Conservation (phyloP, 2,113 vertebrate species). For the Castor canadensis region DNA sequence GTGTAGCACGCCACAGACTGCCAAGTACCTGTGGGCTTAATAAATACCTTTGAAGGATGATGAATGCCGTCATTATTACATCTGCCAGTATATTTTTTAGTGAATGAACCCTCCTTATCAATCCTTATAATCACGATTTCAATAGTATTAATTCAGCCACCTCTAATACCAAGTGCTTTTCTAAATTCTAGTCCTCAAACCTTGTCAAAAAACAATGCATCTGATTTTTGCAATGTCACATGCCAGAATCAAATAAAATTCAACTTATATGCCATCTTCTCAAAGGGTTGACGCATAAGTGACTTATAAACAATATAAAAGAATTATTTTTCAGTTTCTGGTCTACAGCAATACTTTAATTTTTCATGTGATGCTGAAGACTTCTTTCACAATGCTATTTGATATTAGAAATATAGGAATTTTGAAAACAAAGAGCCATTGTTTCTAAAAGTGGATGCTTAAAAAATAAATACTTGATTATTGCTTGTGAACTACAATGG, state of each 20-base stretch:
- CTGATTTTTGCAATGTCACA: constrained; percentile 58
- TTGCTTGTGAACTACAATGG: neutral
- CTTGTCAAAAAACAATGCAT: constrained; percentile 76
- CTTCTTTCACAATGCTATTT: constrained; percentile 55
- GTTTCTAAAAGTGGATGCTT: constrained; percentile 54
- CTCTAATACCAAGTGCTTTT: constrained; percentile 37
- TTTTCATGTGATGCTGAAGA: neutral
- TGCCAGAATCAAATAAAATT: constrained; percentile 55
- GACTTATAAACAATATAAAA: neutral
- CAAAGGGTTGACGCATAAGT: neutral
- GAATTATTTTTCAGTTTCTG: constrained; percentile 4
- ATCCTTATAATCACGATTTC: constrained; percentile 64
- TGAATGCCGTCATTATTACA: constrained; percentile 73
- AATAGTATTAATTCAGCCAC: constrained; percentile 63
- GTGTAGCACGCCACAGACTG: neutral
- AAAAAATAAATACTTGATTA: constrained; percentile 36
- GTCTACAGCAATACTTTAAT: neutral
- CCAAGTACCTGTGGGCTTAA: constrained; percentile 75
- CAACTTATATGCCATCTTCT: constrained; percentile 22
- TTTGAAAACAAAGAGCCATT: constrained; percentile 62
- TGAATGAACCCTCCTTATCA: constrained; percentile 77
- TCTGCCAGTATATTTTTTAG: constrained; percentile 67
- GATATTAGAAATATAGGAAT: constrained; percentile 55
- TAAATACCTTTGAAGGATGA: constrained; percentile 56
- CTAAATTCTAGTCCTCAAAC: constrained; percentile 59